Evolutionary conservation across 2,888 invertebrate species (phyloP), one percentile per base, ranked within the genome.

Genomic region (Andrena dorsata): DNA sequence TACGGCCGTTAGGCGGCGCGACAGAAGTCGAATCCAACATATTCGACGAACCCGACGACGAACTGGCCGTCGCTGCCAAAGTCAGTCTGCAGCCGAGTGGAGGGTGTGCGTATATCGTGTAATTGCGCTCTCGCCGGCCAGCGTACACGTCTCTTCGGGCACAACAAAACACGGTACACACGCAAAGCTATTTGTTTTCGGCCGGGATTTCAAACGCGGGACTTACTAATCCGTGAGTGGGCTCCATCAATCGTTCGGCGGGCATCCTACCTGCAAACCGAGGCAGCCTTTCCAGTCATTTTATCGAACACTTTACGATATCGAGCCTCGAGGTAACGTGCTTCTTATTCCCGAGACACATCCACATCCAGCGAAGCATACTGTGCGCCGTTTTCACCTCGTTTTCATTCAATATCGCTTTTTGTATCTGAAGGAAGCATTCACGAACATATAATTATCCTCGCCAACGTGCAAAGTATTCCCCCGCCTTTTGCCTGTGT

Each of bases 1-100:
- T 68, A 64, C 79, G 60, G 85, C 88, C 88, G 85, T 87, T 76
- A 88, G 89, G 77, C 82, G 89, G 88, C 88, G 89, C 88, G 80
- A 79, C 78, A 80, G 78, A 83, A 83, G 72, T 83, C 79, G 65
- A 75, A 51, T 51, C 73, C 70, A 72, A 76, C 75, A 70, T 82
- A 82, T 72, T 69, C 77, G 76, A 70, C 75, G 82, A 80, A 82
- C 73, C 51, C 32, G 81, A 65, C 69, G 81, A 81, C 77, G 64
- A 76, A 69, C 68, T 69, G 47, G 51, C 58, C 51, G 71, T 26
- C 65, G 75, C 10, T 79, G 63, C 23, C 70, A 64, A 85, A 83
- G 73, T 77, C 86, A 82, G 86, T 86, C 76, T 58, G 83, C 30
- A 68, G 28, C 56, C 60, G 70, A 76, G 68, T 47, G 65, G 70